These are phyloP conservation scores for Tonatia bakeri DNA, from an alignment of 2,113 vertebrate genomes.

Conservation along the genomic window DNA sequence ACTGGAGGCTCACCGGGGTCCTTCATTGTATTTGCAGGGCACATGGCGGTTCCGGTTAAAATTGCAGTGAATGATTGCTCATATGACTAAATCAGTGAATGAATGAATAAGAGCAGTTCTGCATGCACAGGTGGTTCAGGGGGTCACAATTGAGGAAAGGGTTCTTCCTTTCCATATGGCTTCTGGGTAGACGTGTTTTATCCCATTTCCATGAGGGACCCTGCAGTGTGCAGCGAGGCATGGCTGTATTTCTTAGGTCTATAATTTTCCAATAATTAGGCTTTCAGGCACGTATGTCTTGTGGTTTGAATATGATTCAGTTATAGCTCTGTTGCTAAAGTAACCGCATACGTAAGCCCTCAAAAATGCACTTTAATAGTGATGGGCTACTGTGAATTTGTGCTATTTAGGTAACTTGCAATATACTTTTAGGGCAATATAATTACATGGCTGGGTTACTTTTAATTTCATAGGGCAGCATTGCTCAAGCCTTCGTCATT, in stretches of 20 bases:
- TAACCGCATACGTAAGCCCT: conserved; percentile 22
- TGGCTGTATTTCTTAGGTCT: neutral
- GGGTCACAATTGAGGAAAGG: neutral
- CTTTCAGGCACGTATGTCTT: neutral
- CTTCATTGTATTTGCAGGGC: neutral
- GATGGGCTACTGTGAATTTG: neutral
- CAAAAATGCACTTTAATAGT: neutral
- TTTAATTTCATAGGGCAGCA: conserved; percentile 61
- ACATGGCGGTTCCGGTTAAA: neutral
- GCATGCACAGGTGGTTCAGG: neutral
- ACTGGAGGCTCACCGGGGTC: neutral
- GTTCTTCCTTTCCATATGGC: neutral
- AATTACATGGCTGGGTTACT: conserved; percentile 69
- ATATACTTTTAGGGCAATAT: conserved; percentile 20
- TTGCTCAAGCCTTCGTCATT: conserved; percentile 23
- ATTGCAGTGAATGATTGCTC: neutral
- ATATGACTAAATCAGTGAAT: neutral
- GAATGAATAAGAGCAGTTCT: neutral
- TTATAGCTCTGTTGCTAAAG: conserved; percentile 52
- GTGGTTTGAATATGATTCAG: conserved; percentile 2
- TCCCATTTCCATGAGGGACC: neutral
- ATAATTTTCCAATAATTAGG: conserved; percentile 48
- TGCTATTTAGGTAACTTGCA: conserved; percentile 41
- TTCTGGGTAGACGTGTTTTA: neutral
- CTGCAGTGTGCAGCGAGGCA: neutral